These are phyloP conservation scores for Montipora capricornis DNA, from an alignment of 64 coral and sea anemone species.

Conservation along the genomic window DNA sequence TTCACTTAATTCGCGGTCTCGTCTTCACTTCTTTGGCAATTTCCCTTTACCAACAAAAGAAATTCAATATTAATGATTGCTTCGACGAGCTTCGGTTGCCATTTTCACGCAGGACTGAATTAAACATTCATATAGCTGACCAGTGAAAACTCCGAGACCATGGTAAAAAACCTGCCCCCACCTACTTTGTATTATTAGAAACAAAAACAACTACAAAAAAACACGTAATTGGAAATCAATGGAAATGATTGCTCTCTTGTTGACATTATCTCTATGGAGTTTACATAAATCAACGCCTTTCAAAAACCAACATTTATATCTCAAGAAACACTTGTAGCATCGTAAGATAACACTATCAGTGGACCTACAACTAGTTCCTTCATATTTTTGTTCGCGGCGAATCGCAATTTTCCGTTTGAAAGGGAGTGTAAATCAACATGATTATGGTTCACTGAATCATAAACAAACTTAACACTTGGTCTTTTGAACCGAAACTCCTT, in stretches of 20 bases:
- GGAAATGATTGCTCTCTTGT: background rate
- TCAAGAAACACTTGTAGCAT: background rate
- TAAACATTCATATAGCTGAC: constrained; percentile 45
- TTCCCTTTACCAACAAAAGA: constrained; percentile 39
- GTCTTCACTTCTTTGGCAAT: background rate
- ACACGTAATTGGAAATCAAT: constrained; percentile 13
- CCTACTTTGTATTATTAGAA: background rate
- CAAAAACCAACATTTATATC: background rate
- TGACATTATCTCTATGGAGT: background rate
- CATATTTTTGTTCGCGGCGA: background rate
- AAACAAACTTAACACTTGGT: background rate
- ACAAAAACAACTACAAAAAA: constrained; percentile 10
- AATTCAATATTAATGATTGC: constrained; percentile 63
- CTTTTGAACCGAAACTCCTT: background rate
- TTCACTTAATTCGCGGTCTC: background rate
- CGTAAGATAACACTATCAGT: too few species aligned
- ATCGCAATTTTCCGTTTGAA: constrained; percentile 27
- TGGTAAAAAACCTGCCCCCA: constrained; percentile 38
- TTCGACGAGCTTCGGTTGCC: constrained; percentile 8
- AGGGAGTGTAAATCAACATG: background rate
- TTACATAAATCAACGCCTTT: background rate
- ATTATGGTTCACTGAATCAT: background rate
- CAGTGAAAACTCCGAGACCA: constrained; percentile 28
- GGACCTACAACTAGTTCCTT: background rate
- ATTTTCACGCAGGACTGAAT: constrained; percentile 39